Conservation (phyloP, 1,140 invertebrate genomes). For the Diprion similis region DNA sequence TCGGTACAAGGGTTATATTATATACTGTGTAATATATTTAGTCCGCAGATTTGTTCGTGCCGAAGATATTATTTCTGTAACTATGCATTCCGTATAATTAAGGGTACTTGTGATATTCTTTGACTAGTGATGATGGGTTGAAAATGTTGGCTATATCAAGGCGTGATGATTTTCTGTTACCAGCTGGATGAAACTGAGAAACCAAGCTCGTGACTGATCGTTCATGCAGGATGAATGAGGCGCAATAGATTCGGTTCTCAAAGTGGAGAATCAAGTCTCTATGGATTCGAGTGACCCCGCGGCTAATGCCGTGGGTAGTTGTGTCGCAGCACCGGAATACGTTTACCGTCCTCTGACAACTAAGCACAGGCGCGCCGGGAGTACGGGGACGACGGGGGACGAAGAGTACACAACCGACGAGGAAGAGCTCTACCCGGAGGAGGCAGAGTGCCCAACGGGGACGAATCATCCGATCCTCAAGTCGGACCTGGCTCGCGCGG, state of each 20-base stretch:
- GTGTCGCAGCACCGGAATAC: slow-evolving; percentile 44
- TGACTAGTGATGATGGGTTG: too few relatives aligned
- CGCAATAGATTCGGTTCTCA: slow-evolving; percentile 4
- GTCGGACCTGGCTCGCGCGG: slow-evolving; percentile 52
- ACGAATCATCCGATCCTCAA: slow-evolving; percentile 49
- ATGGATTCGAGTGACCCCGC: slow-evolving; percentile 42
- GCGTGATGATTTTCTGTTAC: too few relatives aligned
- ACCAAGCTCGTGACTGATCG: background rate
- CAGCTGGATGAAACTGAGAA: background rate
- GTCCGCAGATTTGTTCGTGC: too few relatives aligned
- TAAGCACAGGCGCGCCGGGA: slow-evolving; percentile 61
- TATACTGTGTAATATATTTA: too few relatives aligned
- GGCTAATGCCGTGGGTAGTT: slow-evolving; percentile 27
- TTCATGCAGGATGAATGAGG: slow-evolving; percentile 42
- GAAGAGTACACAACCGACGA: slow-evolving; percentile 66
- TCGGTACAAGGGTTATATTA: too few relatives aligned
- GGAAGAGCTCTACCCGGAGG: slow-evolving; percentile 61
- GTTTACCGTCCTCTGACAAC: slow-evolving; percentile 55
- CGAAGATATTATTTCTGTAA: too few relatives aligned
- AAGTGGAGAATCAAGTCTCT: slow-evolving; percentile 37
- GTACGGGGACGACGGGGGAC: slow-evolving; percentile 65
- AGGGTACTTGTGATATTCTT: too few relatives aligned
- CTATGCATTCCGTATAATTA: too few relatives aligned
- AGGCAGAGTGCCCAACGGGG: slow-evolving; percentile 52
- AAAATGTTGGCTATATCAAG: too few relatives aligned